Evolutionary conservation across 2,113 vertebrate genomes (phyloP).

Genomic region (Synodontis membranacea): DNA sequence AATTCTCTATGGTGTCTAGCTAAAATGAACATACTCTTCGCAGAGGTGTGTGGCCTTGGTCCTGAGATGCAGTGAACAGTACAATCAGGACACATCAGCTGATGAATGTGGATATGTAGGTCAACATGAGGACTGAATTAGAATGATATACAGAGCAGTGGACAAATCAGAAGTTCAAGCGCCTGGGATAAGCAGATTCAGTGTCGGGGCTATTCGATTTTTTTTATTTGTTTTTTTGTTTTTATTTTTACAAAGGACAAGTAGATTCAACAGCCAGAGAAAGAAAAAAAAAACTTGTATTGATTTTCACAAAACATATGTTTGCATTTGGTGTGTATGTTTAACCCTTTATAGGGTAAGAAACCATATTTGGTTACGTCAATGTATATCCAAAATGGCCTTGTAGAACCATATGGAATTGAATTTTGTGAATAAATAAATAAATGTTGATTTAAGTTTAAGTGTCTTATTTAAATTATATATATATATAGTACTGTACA

Average conservation of each 20-base stretch:
- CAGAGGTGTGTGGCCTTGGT: conserved; percentile 24
- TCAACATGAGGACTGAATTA: conserved; percentile 48
- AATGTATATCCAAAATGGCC: no score
- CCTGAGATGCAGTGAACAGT: conserved; percentile 25
- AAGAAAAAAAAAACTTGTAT: background rate
- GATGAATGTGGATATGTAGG: conserved; percentile 51
- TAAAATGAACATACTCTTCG: conserved; percentile 33
- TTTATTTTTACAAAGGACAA: no score
- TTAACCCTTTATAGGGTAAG: no score
- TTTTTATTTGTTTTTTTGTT: background rate
- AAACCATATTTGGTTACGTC: no score
- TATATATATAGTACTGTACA: no score
- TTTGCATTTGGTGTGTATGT: no score
- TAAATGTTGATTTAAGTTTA: no score
- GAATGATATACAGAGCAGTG: background rate
- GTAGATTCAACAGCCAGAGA: background rate
- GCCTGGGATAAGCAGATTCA: background rate
- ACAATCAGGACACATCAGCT: conserved; percentile 32
- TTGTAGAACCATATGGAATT: no score
- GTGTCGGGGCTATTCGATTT: background rate
- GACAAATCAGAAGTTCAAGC: background rate
- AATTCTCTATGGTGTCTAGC: conserved; percentile 41
- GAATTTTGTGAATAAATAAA: no score
- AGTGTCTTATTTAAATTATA: no score
- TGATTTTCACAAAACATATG: background rate